A percentile compares a stretch with the other conserved stretches of the same genome.
Evolutionary conservation across 2,888 invertebrate genomes (phyloP).

Genomic region (Agrochola lota): DNA sequence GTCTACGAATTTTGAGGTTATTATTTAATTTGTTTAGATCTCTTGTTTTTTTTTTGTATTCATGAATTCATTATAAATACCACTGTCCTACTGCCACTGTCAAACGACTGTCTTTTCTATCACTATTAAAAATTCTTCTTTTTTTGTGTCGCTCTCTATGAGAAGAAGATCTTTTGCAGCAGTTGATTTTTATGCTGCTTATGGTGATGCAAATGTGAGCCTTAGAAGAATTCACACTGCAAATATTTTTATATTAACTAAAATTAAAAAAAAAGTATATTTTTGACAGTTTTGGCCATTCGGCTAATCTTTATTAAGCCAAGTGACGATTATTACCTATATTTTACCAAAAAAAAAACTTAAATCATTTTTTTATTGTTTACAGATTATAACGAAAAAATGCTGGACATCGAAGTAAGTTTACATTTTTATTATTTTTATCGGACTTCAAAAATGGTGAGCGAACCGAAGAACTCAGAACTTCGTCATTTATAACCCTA

Average conservation of each 20-base stretch:
- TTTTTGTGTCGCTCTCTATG: background rate
- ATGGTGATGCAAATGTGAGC: no score
- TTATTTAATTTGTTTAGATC: background rate
- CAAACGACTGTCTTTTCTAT: background rate
- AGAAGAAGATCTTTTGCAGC: background rate
- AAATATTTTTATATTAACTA: background rate
- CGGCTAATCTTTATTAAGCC: background rate
- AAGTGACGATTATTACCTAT: background rate
- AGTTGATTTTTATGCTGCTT: background rate
- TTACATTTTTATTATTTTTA: background rate
- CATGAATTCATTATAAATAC: background rate
- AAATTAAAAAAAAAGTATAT: background rate
- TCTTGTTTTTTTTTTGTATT: background rate
- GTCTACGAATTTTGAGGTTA: background rate
- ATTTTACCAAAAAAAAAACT: background rate
- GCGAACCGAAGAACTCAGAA: no score
- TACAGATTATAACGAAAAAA: slow-evolving; percentile 16
- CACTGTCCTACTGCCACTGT: background rate
- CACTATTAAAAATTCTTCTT: background rate
- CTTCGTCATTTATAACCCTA: no score
- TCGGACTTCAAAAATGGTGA: no score
- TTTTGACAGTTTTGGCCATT: background rate
- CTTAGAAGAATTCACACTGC: background rate
- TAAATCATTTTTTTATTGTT: background rate
- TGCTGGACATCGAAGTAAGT: slow-evolving; percentile 27